Conservation (phyloP, 2,888 invertebrate genomes). For the Petrolisthes manimaculis region DNA sequence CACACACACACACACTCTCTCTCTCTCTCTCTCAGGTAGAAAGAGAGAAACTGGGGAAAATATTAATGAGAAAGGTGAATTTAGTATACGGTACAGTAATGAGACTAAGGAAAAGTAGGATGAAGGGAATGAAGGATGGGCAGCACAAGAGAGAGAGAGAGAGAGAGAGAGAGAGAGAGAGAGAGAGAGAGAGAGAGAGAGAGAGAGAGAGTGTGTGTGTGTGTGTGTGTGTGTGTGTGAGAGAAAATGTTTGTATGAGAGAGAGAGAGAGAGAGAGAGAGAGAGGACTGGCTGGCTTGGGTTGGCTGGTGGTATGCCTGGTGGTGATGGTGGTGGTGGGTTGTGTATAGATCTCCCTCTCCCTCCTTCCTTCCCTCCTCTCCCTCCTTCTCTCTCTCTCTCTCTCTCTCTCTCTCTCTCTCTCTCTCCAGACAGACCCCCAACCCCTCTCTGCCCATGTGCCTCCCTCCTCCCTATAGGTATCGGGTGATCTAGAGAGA, state of each 20-base stretch:
- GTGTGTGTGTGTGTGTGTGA: neutral
- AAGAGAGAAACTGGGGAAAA: neutral
- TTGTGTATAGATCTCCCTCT: neutral
- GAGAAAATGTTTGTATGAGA: neutral
- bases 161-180: neutral
- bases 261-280: neutral
- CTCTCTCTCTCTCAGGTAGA: too few species aligned
- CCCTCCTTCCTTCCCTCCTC: neutral
- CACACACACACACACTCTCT: too few species aligned
- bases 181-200: constrained; percentile 6
- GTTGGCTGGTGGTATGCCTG: neutral
- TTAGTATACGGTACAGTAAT: too few species aligned
- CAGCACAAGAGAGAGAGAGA: too few species aligned
- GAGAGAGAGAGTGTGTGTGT: neutral
- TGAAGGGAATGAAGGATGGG: too few species aligned
- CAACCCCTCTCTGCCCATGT: neutral
- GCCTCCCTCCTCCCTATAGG: neutral
- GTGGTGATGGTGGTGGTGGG: neutral
- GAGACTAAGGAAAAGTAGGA: too few species aligned
- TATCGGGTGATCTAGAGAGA: constrained; percentile 1
- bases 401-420: constrained; percentile 25
- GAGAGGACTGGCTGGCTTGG: neutral
- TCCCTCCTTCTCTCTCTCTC: neutral
- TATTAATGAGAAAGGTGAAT: neutral
- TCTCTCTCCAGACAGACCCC: neutral